These are phyloP conservation scores for Bryconaethiops microstoma DNA, from an alignment of 2,797 vertebrate species.

Conservation along the genomic window DNA sequence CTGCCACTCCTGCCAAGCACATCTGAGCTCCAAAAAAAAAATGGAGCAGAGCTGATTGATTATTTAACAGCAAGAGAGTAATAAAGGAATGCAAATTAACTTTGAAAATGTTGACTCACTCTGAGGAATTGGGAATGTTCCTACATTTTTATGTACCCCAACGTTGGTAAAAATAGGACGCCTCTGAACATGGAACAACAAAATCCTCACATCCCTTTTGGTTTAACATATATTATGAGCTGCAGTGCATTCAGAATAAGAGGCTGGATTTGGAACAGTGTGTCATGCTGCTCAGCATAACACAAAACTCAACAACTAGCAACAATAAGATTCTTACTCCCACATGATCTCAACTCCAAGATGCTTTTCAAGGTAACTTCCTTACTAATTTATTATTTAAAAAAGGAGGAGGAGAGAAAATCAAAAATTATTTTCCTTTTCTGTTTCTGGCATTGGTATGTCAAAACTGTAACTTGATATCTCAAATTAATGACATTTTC, in stretches of 20 bases:
- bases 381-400: too few species aligned
- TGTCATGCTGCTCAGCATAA: not conserved
- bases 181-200: not conserved
- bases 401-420: too few species aligned
- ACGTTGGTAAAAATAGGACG: slow-evolving; percentile 36
- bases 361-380: too few species aligned
- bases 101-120: slow-evolving; percentile 31
- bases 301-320: too few species aligned
- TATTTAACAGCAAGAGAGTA: slow-evolving; percentile 46
- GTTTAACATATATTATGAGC: not conserved
- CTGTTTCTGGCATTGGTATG: too few species aligned
- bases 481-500: too few species aligned
- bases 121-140: slow-evolving; percentile 26
- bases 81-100: slow-evolving; percentile 50
- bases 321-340: too few species aligned
- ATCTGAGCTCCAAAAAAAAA: slow-evolving; percentile 42
- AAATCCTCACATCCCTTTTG: not conserved
- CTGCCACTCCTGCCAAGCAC: slow-evolving; percentile 40
- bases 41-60: slow-evolving; percentile 51
- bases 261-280: not conserved
- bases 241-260: not conserved
- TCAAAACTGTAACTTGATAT: too few species aligned
- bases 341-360: too few species aligned
- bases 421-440: too few species aligned
- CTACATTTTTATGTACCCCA: slow-evolving; percentile 23